A percentile compares a stretch with the other conserved stretches of the same genome.
Evolutionary conservation across 1,140 invertebrate genomes (phyloP).

Genomic region (Pseudoatta argentina): DNA sequence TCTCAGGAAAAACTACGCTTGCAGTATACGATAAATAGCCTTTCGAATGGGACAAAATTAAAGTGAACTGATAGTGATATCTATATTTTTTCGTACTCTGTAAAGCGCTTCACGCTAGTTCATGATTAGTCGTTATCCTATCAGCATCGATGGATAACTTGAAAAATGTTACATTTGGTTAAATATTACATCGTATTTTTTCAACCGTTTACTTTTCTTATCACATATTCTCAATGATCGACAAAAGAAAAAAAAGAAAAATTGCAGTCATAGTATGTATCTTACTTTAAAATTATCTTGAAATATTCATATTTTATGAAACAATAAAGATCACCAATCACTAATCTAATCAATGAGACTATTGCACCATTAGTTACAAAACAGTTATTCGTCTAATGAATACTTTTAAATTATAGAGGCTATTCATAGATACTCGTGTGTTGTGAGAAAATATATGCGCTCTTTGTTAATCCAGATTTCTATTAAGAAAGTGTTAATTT

Average conservation of each 20-base stretch:
- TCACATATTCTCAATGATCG: not conserved
- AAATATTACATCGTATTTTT: not conserved
- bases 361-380: not conserved
- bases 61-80: not conserved
- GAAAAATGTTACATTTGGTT: not conserved
- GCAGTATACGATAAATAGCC: not conserved
- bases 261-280: not conserved
- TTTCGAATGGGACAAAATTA: not conserved
- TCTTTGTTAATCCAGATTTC: conserved; percentile 47
- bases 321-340: not conserved
- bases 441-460: not conserved
- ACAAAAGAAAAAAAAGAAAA: not conserved
- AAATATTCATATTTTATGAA: not conserved
- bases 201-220: not conserved
- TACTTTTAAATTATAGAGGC: conserved; percentile 13
- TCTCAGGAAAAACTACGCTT: not conserved
- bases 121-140: not conserved
- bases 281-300: not conserved
- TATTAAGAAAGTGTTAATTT: conserved; percentile 40
- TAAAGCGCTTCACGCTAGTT: not conserved
- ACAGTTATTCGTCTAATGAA: conserved; percentile 40
- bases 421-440: not conserved
- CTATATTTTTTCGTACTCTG: not conserved
- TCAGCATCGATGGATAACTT: not conserved
- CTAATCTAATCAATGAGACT: not conserved